Conservation (phyloP, 2,888 invertebrate genomes). For the Xanthorhoe designata region DNA sequence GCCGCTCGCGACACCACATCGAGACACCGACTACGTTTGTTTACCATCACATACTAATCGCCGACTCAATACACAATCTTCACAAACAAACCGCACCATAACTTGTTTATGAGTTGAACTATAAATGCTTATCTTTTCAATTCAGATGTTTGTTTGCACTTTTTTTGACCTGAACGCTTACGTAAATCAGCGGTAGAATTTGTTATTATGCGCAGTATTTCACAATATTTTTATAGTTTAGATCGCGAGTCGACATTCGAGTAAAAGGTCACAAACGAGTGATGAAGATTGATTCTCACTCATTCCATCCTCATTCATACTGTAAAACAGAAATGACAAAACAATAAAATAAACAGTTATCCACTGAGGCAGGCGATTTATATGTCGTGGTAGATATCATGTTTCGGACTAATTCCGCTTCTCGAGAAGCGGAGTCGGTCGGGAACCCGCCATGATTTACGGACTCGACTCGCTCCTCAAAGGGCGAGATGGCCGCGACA, state of each 20-base stretch:
- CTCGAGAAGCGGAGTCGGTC: constrained; percentile 48
- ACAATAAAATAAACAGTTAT: constrained; percentile 48
- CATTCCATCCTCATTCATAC: constrained; percentile 19
- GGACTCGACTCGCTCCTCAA: constrained; percentile 43
- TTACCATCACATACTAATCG: constrained; percentile 65
- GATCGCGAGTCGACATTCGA: constrained; percentile 50
- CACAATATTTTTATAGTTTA: constrained; percentile 12
- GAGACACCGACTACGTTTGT: constrained; percentile 62
- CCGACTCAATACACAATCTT: constrained; percentile 52
- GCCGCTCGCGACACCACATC: constrained; percentile 63
- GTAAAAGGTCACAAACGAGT: constrained; percentile 56
- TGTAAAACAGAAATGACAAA: constrained; percentile 46
- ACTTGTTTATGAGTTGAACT: constrained; percentile 48
- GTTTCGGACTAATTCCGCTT: constrained; percentile 53
- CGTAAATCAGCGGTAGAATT: not conserved
- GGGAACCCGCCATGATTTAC: constrained; percentile 41
- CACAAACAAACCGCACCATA: constrained; percentile 44
- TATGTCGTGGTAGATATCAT: constrained; percentile 57
- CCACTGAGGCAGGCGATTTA: constrained; percentile 57
- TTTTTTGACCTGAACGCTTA: constrained; percentile 3
- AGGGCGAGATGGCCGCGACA: constrained; percentile 34
- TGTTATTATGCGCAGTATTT: constrained; percentile 12
- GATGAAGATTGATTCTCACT: constrained; percentile 41
- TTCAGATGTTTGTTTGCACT: not conserved
- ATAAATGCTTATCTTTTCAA: constrained; percentile 34